phyloP scores from a whole-genome alignment of 1,140 invertebrate species.

The Diorhabda sublineata region DNA sequence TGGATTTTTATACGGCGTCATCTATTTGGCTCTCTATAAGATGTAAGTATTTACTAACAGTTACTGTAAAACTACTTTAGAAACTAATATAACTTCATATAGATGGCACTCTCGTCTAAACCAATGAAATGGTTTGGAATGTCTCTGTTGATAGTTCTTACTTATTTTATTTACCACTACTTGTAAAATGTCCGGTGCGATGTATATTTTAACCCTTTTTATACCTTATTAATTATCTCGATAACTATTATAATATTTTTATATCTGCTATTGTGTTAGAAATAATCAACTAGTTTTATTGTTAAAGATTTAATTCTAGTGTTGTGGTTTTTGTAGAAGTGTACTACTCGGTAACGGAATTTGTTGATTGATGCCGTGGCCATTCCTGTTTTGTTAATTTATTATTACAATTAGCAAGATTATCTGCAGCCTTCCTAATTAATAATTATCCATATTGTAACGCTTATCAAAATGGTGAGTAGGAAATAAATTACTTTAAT shows the following conservation, averaged over 20 bases:
- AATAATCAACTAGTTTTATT: neutral
- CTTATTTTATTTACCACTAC: neutral
- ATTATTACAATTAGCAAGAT: constrained; percentile 23
- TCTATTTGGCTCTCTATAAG: no score
- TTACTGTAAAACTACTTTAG: no score
- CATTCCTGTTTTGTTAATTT: constrained; percentile 42
- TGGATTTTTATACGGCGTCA: no score
- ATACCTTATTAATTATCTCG: neutral
- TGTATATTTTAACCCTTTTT: constrained; percentile 12
- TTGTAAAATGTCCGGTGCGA: constrained; percentile 9
- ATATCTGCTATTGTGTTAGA: neutral
- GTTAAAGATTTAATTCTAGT: neutral
- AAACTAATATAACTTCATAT: neutral
- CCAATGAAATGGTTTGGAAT: neutral
- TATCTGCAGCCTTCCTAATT: neutral
- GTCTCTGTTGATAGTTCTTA: neutral
- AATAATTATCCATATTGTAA: neutral
- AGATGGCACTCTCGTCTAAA: neutral
- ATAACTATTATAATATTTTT: neutral
- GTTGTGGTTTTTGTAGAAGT: neutral
- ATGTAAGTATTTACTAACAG: no score
- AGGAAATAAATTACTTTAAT: neutral
- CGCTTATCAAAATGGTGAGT: constrained; percentile 19
- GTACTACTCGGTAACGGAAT: constrained; percentile 8
- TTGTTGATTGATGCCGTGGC: constrained; percentile 40